Percentiles rank a stretch among this genome's conserved stretches.
These are phyloP conservation scores for Meloidogyne hapla DNA, from an alignment of 1,140 invertebrate genomes.

Conservation along the genomic window DNA sequence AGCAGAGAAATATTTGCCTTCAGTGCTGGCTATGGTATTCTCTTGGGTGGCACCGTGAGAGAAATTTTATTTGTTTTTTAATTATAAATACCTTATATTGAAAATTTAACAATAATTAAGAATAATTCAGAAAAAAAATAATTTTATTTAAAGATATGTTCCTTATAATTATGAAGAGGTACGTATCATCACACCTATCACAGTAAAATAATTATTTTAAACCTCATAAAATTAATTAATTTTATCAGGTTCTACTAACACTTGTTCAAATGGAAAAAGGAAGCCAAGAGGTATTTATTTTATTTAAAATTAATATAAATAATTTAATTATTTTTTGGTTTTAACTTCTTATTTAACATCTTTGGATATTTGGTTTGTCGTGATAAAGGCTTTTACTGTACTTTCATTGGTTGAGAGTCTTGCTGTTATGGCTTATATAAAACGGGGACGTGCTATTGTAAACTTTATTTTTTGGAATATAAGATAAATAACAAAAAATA, in stretches of 20 bases:
- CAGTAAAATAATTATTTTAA: constrained; percentile 42
- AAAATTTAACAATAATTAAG: no score
- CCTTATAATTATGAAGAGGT: constrained; percentile 64
- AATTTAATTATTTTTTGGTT: constrained; percentile 25
- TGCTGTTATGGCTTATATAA: constrained; percentile 58
- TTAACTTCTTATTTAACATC: constrained; percentile 61
- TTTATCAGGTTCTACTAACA: constrained; percentile 59
- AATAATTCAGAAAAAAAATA: no score
- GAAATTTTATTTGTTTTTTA: neutral
- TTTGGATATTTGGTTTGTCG: constrained; percentile 55
- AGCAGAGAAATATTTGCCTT: constrained; percentile 61
- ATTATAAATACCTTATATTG: neutral
- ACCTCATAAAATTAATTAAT: constrained; percentile 9
- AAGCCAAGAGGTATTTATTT: constrained; percentile 35
- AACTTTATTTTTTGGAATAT: constrained; percentile 11
- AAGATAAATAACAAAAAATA: no score
- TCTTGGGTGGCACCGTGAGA: constrained; percentile 62
- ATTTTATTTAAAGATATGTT: constrained; percentile 37
- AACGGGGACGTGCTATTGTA: constrained; percentile 59
- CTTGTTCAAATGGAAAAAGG: constrained; percentile 64
- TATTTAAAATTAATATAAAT: neutral
- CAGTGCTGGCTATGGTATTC: constrained; percentile 55
- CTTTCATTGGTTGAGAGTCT: constrained; percentile 57
- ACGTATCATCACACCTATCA: constrained; percentile 62
- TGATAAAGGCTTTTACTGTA: constrained; percentile 60